A percentile compares a stretch with the other conserved stretches of the same genome.
Evolutionary conservation across 2,888 invertebrate genomes (phyloP).

Genomic region (Stenolophus ochropezus): DNA sequence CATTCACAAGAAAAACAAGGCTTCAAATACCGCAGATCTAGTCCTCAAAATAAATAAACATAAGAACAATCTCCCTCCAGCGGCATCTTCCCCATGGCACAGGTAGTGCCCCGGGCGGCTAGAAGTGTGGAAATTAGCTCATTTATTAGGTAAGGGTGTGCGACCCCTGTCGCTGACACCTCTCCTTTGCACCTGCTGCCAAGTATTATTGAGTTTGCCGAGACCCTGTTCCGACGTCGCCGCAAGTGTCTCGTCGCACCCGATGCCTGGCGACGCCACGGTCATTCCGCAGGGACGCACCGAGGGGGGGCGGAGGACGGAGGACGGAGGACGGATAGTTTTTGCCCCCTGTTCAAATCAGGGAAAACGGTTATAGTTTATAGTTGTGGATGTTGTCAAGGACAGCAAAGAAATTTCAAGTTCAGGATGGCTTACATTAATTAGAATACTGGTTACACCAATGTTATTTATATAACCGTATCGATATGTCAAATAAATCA

Average conservation of each 20-base stretch:
- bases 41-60: too few species aligned
- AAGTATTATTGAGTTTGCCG: conserved; percentile 73
- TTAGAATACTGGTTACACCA: too few species aligned
- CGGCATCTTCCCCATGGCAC: neutral
- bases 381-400: too few species aligned
- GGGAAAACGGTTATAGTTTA: too few species aligned
- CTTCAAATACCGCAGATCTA: too few species aligned
- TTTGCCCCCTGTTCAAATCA: too few species aligned
- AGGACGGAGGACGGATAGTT: neutral
- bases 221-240: conserved; percentile 25
- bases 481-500: too few species aligned
- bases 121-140: conserved; percentile 75
- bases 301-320: neutral
- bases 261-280: neutral
- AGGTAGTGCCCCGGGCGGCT: conserved; percentile 67
- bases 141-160: conserved; percentile 75
- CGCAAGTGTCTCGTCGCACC: conserved; percentile 49
- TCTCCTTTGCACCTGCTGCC: conserved; percentile 75
- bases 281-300: conserved; percentile 13
- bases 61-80: too few species aligned
- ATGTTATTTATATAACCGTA: too few species aligned
- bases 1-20: too few species aligned
- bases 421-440: too few species aligned
- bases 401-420: too few species aligned
- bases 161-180: conserved; percentile 74